Evolutionary conservation across 2,888 invertebrate genomes (phyloP), one percentile per base, ranked within the genome.

Genomic region (Oxystoma pomonae): DNA sequence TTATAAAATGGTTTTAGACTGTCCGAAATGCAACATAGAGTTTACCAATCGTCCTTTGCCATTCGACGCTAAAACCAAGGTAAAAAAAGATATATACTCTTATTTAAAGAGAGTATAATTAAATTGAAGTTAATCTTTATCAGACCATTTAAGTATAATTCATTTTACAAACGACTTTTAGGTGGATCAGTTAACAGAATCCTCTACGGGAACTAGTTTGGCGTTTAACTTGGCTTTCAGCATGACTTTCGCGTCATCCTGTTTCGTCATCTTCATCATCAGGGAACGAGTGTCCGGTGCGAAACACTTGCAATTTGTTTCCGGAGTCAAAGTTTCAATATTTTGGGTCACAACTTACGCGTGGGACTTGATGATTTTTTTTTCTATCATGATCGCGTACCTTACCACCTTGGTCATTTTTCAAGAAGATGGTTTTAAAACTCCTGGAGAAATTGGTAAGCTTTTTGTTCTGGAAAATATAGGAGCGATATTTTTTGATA

Each of bases 181-280:
- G 79, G 66, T 80, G 16, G 71, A 69, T 2, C 73, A 75, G 69
- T 61, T 80, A 12, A 59, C 69, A 20, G 71, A 78, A 35, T 77
- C 78, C 62, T 80, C 74, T 69, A 72, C 83, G 75, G 86, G 78
- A 51, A 85, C 85, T 80, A 86, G 84, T 74, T 77, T 86, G 59
- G 86, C 86, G 0, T 85, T 87, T 63, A 90, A 89, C 68, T 81
- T 92, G 57, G 88, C 89, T 12, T 91, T 89, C 76, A 88, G 90
- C 71, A 82, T 92, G 76, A 85, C 89, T 0, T 88, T 93, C 72
- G 86, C 87, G 1, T 84, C 86, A 21, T 83, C 86, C 1, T 86
- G 87, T 49, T 89, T 84, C 71, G 80, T 88, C 22, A 81, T 89
- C 75, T 87, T 87, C 53, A 75, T 82, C 66, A 74, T 89, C 58